Evolutionary conservation across 2,113 vertebrate species (phyloP), one percentile per base, ranked within the genome.

Genomic region (Fulica atra): DNA sequence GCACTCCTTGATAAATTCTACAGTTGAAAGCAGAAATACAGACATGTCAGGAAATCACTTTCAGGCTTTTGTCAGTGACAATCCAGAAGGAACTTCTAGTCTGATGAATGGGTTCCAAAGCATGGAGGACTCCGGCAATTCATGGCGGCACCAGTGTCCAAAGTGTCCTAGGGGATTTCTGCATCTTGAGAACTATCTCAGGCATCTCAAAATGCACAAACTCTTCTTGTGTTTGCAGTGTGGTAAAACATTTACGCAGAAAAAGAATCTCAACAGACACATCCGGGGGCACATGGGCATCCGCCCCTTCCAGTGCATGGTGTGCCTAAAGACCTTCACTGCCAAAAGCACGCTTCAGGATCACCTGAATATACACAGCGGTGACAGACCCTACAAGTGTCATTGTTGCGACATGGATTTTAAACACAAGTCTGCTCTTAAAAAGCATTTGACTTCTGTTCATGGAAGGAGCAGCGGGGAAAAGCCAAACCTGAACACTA

Each of bases 181-280:
- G 91, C 98, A 99, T 38, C 97, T 99, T 13, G 98, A 99, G 90
- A 99, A 98, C 95, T 99, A 99, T 42, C 95, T 98, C 12, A 97
- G 98, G 23, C 99, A 99, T 77, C 95, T 99, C 42, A 99, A 99
- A 96, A 98, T 99, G 96, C 98, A 99, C 97, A 98, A 98, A 77
- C 97, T 98, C 33, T 98, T 98, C 89, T 82, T 98, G 89, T 99
- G 99, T 63, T 97, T 99, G 96, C 98, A 99, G 72, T 99, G 99
- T 4, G 98, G 98, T 38, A 98, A 98, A 93, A 98, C 98, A 1
- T 99, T 99, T 64, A 98, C 98, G 0, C 99, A 98, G 29, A 99
- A 98, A 77, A 99, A 98, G 83, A 98, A 99, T 89, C 98, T 99
- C 69, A 98, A 98, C 83, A 97, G 97, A 11, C 99, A 99, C 70